phyloP scores from a whole-genome alignment of 2,113 vertebrate species.

The Solenodon paradoxus region DNA sequence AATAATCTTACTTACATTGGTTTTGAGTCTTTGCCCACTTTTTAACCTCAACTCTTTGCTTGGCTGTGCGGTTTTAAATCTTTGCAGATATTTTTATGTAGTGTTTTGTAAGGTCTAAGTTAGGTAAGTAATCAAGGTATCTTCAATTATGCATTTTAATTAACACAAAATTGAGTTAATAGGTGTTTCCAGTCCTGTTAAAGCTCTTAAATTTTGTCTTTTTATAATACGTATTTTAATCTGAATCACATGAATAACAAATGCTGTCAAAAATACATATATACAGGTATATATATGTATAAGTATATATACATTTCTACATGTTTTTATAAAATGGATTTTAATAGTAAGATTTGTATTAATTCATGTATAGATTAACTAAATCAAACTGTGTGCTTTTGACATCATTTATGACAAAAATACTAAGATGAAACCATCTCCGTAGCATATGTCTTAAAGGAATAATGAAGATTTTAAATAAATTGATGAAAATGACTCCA shows the following conservation, averaged over 20 bases:
- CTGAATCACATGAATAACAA: not conserved
- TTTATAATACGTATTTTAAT: not conserved
- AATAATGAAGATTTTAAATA: not conserved
- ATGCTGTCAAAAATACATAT: not conserved
- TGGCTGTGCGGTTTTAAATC: not conserved
- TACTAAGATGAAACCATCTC: not conserved
- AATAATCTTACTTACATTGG: not conserved
- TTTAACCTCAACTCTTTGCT: not conserved
- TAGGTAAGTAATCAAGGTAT: not conserved
- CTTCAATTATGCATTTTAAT: not conserved
- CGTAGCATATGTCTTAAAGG: not conserved
- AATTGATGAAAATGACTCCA: not conserved
- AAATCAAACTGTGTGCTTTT: not conserved
- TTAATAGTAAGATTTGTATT: not conserved
- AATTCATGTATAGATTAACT: not conserved
- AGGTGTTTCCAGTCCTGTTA: not conserved
- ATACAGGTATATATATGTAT: not conserved
- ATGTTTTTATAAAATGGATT: not conserved
- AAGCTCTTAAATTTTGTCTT: not conserved
- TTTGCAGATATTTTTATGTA: not conserved
- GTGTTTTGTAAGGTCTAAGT: not conserved
- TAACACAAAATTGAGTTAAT: not conserved
- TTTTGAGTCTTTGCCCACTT: not conserved
- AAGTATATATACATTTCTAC: not conserved
- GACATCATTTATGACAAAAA: not conserved